Evolutionary conservation across 2,113 vertebrate species (phyloP).

Genomic region (Gadus chalcogrammus): DNA sequence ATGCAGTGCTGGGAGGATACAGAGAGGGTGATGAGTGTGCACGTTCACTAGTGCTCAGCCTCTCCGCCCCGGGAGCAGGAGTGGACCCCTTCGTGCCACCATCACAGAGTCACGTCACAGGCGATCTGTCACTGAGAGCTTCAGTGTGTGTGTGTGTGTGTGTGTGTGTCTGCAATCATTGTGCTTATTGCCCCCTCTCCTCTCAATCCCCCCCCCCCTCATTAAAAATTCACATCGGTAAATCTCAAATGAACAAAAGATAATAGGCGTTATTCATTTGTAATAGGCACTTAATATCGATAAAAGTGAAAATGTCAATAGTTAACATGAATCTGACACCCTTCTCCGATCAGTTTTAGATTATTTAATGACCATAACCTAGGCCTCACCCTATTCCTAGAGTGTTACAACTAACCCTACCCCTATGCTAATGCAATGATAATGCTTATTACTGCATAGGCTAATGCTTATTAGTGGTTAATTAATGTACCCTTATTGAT

Average conservation of each 20-base stretch:
- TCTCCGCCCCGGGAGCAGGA: constrained; percentile 42
- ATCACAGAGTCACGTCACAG: constrained; percentile 67
- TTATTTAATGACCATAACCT: too few relatives aligned
- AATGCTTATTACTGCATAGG: too few relatives aligned
- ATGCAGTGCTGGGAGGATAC: too few relatives aligned
- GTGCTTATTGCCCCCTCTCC: constrained; percentile 3
- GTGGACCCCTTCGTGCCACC: constrained; percentile 67
- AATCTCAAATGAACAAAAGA: neutral
- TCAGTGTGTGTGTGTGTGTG: constrained; percentile 32
- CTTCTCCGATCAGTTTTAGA: neutral
- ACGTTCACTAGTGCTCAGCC: constrained; percentile 1
- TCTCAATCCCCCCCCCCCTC: constrained; percentile 5
- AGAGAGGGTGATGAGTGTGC: too few relatives aligned
- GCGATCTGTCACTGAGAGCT: constrained; percentile 61
- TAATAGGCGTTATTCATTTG: neutral
- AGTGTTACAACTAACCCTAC: too few relatives aligned
- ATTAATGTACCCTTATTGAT: too few relatives aligned
- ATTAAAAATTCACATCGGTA: neutral
- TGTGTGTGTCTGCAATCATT: constrained; percentile 11
- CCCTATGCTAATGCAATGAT: too few relatives aligned
- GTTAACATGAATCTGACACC: neutral
- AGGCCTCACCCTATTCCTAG: too few relatives aligned
- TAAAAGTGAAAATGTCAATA: too few relatives aligned
- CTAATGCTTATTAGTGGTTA: too few relatives aligned
- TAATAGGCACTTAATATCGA: too few relatives aligned